phyloP scores from a whole-genome alignment of 2,113 vertebrate species.

The Chitala chitala region DNA sequence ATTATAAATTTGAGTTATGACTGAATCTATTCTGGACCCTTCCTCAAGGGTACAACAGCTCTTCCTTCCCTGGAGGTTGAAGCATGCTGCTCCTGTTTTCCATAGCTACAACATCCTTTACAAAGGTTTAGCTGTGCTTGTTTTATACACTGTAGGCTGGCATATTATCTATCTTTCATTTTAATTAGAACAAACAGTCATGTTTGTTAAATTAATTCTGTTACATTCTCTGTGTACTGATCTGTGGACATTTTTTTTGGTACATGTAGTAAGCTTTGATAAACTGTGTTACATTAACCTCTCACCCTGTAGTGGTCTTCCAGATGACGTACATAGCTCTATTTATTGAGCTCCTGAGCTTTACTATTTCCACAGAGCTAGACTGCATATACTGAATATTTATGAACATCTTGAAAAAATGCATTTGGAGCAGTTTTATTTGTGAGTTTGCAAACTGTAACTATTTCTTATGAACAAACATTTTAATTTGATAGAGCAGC shows the following conservation, averaged over 20 bases:
- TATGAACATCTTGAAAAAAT: conserved; percentile 2
- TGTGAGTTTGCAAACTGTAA: neutral
- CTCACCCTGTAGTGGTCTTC: too few relatives aligned
- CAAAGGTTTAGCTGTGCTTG: neutral
- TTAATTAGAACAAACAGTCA: neutral
- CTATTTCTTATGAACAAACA: neutral
- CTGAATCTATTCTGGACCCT: neutral
- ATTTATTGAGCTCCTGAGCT: neutral
- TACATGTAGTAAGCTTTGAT: conserved; percentile 1
- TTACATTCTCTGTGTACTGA: neutral
- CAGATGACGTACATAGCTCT: conserved; percentile 1
- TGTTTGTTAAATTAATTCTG: conserved; percentile 1
- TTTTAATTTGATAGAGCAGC: neutral
- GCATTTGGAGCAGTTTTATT: conserved; percentile 6
- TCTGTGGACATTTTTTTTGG: neutral
- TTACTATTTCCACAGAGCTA: neutral
- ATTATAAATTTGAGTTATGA: neutral
- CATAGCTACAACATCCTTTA: neutral
- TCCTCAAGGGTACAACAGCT: neutral
- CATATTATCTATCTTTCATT: neutral
- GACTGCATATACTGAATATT: conserved; percentile 13
- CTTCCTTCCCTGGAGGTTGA: neutral
- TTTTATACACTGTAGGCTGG: neutral
- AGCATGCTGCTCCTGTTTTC: neutral
- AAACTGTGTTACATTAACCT: neutral